These are phyloP conservation scores for Neogale vison DNA, from an alignment of 2,113 vertebrate genomes.

Conservation along the genomic window DNA sequence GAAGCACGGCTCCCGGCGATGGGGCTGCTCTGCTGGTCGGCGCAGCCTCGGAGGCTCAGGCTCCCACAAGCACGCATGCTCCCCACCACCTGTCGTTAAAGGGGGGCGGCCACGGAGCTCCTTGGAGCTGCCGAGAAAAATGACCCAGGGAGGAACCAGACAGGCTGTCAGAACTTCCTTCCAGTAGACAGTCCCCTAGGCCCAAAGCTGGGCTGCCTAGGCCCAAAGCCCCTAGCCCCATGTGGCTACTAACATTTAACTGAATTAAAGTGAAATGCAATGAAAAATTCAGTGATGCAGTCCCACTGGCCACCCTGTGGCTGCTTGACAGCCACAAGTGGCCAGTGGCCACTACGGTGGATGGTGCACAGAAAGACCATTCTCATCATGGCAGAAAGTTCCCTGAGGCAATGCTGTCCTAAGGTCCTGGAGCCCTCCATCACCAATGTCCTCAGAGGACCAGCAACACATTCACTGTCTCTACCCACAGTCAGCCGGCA, in stretches of 20 bases:
- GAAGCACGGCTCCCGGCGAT: not conserved
- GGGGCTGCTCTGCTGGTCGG: not conserved
- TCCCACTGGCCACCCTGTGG: not conserved
- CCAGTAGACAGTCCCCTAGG: not conserved
- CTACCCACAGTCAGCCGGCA: not conserved
- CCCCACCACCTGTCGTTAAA: slow-evolving; percentile 15
- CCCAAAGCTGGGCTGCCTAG: not conserved
- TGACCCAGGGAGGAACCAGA: not conserved
- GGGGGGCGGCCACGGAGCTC: not conserved
- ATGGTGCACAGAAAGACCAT: not conserved
- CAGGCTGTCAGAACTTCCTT: not conserved
- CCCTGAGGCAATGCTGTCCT: not conserved
- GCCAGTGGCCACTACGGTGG: not conserved
- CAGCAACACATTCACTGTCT: fast-evolving
- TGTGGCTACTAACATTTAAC: not conserved
- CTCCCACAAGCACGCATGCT: slow-evolving; percentile 60
- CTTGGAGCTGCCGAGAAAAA: not conserved
- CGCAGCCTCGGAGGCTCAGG: slow-evolving; percentile 8
- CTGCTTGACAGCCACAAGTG: not conserved
- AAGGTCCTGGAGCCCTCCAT: not conserved
- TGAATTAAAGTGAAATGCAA: not conserved
- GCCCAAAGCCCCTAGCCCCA: not conserved
- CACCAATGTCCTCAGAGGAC: not conserved
- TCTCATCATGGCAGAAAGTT: not conserved
- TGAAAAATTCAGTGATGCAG: fast-evolving